Evolutionary conservation across 92 coral and sea anemone genomes (phyloP).

Genomic region (Meandrina meandrites): DNA sequence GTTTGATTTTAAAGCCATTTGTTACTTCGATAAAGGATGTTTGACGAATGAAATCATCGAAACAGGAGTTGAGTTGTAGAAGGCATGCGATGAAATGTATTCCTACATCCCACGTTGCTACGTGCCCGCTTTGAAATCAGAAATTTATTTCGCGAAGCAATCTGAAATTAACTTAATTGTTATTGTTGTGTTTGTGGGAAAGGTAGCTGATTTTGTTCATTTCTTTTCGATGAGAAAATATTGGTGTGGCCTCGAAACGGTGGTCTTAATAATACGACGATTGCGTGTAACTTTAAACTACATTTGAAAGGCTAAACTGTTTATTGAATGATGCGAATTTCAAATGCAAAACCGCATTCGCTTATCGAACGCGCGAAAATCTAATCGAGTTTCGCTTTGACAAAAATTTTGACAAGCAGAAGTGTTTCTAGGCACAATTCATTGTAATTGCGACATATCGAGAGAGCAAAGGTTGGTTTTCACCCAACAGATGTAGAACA

Average conservation of each 20-base stretch:
- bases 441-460: conserved; percentile 2
- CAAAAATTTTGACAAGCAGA: neutral
- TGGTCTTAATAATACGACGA: neutral
- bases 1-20: conserved; percentile 17
- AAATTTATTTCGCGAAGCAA: neutral
- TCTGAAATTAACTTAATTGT: conserved; percentile 31
- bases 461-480: neutral
- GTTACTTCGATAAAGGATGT: conserved; percentile 20
- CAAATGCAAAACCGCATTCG: neutral
- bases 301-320: neutral
- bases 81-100: neutral
- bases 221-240: neutral
- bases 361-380: neutral
- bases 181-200: neutral
- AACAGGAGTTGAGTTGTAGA: conserved; percentile 11
- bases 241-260: conserved; percentile 8
- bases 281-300: neutral
- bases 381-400: neutral
- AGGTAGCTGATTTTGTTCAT: neutral
- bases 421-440: neutral
- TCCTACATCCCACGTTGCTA: conserved; percentile 21
- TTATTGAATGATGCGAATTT: conserved; percentile 14
- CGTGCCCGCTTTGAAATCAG: neutral
- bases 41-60: conserved; percentile 31
- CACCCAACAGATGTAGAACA: neutral